A percentile compares a stretch with the other conserved stretches of the same genome.
Evolutionary conservation across 92 coral and sea anemone genomes (phyloP).

Genomic region (Heteractis magnifica): DNA sequence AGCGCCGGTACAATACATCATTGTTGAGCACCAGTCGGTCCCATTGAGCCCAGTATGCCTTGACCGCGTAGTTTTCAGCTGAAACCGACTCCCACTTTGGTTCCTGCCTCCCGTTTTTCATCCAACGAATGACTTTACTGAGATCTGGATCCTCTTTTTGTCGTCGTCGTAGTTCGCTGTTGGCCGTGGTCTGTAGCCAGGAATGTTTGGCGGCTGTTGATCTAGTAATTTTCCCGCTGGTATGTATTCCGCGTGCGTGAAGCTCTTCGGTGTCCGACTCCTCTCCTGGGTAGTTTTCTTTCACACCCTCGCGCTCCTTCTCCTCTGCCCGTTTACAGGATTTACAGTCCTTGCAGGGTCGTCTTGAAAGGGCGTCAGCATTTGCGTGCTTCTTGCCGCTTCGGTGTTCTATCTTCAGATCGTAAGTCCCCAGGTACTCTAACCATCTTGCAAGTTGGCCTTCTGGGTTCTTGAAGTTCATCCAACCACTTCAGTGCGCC

Average conservation of each 20-base stretch:
- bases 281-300: neutral
- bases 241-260: neutral
- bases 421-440: constrained; percentile 15
- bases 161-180: constrained; percentile 23
- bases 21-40: constrained; percentile 13
- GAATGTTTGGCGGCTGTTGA: neutral
- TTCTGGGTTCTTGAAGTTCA: constrained; percentile 35
- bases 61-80: constrained; percentile 28
- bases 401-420: constrained; percentile 23
- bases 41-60: constrained; percentile 44
- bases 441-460: constrained; percentile 46
- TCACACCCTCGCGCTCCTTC: neutral
- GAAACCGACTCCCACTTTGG: constrained; percentile 25
- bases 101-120: neutral
- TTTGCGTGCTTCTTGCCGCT: constrained; percentile 14
- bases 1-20: neutral
- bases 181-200: constrained; percentile 12
- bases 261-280: neutral
- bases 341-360: constrained; percentile 27
- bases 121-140: neutral
- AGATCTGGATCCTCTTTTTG: constrained; percentile 28
- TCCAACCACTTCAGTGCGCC: constrained; percentile 21
- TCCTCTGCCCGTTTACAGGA: constrained; percentile 12
- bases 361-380: constrained; percentile 22
- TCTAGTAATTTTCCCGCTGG: neutral